phyloP scores from a whole-genome alignment of 1,140 invertebrate species.

The Atopsyche davidsoni region DNA sequence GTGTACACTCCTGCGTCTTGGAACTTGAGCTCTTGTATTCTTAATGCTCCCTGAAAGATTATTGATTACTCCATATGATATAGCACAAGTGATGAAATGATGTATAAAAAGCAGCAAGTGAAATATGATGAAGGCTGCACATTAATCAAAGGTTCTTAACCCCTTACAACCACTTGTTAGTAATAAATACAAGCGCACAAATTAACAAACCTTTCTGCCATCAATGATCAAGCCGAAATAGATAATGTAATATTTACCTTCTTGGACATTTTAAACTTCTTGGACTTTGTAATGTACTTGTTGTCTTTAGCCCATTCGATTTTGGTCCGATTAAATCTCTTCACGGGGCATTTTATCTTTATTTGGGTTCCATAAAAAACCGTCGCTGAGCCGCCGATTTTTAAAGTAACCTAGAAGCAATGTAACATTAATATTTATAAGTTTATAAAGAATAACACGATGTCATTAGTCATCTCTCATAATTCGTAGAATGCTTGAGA shows the following conservation, averaged over 20 bases:
- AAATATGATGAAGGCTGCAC: too few species aligned
- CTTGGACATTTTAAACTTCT: constrained; percentile 77
- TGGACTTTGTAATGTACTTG: constrained; percentile 61
- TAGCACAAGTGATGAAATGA: neutral
- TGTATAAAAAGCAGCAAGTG: too few species aligned
- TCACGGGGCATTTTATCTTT: constrained; percentile 86
- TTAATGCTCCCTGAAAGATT: constrained; percentile 59
- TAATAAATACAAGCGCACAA: too few species aligned
- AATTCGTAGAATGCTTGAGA: neutral
- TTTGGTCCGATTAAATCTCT: constrained; percentile 69
- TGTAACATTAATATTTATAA: too few species aligned
- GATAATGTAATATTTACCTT: constrained; percentile 55
- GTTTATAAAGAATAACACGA: too few species aligned
- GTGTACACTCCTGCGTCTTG: constrained; percentile 77
- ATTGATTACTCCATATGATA: constrained; percentile 1
- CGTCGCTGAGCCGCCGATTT: constrained; percentile 77
- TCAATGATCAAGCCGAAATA: too few species aligned
- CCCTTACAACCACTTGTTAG: too few species aligned
- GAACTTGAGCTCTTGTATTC: constrained; percentile 69
- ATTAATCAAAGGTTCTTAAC: too few species aligned
- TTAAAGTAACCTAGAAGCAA: constrained; percentile 54
- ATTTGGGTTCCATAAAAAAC: constrained; percentile 81
- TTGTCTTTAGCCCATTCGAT: constrained; percentile 81
- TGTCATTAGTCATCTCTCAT: too few species aligned
- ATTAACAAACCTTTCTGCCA: too few species aligned